A percentile compares a stretch with the other conserved stretches of the same genome.
Evolutionary conservation across 92 coral and sea anemone species (phyloP).

Genomic region (Palythoa heliodiscus): DNA sequence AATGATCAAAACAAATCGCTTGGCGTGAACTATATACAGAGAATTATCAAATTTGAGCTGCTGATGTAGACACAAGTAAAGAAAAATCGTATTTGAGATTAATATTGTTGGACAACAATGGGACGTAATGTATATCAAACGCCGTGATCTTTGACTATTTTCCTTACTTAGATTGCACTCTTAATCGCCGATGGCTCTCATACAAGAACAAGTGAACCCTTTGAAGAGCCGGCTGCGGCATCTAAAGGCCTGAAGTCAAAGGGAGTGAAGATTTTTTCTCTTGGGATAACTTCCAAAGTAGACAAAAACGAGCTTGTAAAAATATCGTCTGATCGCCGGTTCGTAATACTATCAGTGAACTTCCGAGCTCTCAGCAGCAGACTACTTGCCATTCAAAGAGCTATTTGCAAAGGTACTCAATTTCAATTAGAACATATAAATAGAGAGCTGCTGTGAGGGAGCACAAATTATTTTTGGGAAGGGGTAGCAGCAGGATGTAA

Average conservation of each 20-base stretch:
- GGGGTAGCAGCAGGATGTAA: too few relatives aligned
- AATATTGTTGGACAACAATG: too few relatives aligned
- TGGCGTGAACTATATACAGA: too few relatives aligned
- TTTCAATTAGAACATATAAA: background rate
- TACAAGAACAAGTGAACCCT: constrained; percentile 19
- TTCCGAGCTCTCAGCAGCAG: background rate
- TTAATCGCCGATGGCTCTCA: constrained; percentile 21
- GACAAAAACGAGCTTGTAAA: constrained; percentile 17
- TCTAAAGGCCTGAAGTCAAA: constrained; percentile 38
- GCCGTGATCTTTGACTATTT: background rate
- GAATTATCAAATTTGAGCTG: too few relatives aligned
- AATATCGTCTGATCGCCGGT: constrained; percentile 18
- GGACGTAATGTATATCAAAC: too few relatives aligned
- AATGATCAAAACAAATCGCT: too few relatives aligned
- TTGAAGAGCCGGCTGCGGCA: constrained; percentile 26
- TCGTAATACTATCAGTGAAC: background rate
- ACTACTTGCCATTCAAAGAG: background rate
- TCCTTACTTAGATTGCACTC: constrained; percentile 8
- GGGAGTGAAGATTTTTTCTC: constrained; percentile 27
- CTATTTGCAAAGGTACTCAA: constrained; percentile 31
- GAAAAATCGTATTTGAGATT: too few relatives aligned
- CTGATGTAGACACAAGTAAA: too few relatives aligned
- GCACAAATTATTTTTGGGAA: too few relatives aligned
- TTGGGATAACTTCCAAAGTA: background rate
- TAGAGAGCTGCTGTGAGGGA: too few relatives aligned